A percentile compares a stretch with the other conserved stretches of the same genome.
phyloP scores from a whole-genome alignment of 2,113 vertebrate genomes.

The Psittacara wagleri region DNA sequence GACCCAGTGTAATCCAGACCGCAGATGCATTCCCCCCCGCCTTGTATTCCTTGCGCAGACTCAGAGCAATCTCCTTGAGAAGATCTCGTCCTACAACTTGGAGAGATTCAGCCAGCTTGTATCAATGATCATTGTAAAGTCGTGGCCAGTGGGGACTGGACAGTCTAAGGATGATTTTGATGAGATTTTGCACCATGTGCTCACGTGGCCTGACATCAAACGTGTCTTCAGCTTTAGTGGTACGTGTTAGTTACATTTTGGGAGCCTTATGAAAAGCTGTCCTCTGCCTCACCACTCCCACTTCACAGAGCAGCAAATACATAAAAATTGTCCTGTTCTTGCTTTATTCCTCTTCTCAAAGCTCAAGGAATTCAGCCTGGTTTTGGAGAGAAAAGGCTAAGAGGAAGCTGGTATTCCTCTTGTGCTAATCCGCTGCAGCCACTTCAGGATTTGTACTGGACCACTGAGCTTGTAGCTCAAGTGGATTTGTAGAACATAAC shows the following conservation, averaged over 20 bases:
- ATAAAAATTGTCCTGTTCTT: neutral
- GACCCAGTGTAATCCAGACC: accelerated
- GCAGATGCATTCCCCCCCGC: neutral
- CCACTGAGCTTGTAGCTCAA: neutral
- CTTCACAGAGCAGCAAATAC: neutral
- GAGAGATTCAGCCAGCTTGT: conserved; percentile 80
- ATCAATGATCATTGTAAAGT: conserved; percentile 83
- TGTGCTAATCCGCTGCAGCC: neutral
- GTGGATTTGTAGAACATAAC: neutral
- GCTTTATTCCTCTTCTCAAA: neutral
- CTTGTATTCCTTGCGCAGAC: conserved; percentile 7
- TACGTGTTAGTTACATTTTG: conserved; percentile 2
- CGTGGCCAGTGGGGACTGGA: conserved; percentile 76
- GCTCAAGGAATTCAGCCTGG: neutral
- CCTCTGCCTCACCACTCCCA: neutral
- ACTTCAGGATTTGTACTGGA: neutral
- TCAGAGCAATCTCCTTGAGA: conserved; percentile 53
- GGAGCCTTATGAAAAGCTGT: neutral
- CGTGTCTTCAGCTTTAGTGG: conserved; percentile 81
- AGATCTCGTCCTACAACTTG: neutral
- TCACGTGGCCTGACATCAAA: conserved; percentile 80
- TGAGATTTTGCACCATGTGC: conserved; percentile 77
- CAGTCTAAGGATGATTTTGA: conserved; percentile 31
- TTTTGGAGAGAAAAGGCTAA: neutral
- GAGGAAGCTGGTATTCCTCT: neutral